phyloP scores from a whole-genome alignment of 1,140 invertebrate genomes.

The Agrypnia vestita region DNA sequence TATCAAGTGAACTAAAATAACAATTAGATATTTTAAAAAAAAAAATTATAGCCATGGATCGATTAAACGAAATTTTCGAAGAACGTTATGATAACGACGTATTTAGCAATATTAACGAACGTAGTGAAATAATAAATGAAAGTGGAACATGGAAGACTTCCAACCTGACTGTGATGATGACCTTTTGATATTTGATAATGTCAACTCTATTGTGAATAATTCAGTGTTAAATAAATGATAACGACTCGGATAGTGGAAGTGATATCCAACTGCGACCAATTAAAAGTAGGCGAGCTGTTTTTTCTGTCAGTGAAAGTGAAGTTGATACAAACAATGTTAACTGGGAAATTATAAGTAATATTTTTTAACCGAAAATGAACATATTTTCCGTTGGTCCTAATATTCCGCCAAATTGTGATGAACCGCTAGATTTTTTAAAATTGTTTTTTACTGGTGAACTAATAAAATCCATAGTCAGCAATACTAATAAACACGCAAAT shows the following conservation, averaged over 20 bases:
- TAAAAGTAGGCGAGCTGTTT: too few species aligned
- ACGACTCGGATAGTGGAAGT: conserved; percentile 5
- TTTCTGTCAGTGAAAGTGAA: too few species aligned
- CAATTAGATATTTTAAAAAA: conserved; percentile 8
- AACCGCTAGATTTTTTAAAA: too few species aligned
- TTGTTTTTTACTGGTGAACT: too few species aligned
- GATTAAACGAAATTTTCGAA: conserved; percentile 9
- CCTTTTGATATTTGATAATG: conserved; percentile 26
- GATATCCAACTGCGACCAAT: too few species aligned
- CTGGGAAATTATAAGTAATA: conserved; percentile 14
- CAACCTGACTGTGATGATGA: neutral
- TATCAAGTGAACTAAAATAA: neutral
- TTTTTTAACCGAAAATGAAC: neutral
- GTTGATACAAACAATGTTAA: conserved; percentile 1
- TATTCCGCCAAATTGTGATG: neutral
- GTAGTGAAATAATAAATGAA: conserved; percentile 25
- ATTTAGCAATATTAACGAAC: too few species aligned
- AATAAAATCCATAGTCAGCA: conserved; percentile 15
- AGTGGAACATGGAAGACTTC: conserved; percentile 15
- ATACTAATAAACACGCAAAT: conserved; percentile 17
- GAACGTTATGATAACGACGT: neutral
- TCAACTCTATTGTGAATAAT: conserved; percentile 27
- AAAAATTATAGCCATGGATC: conserved; percentile 22
- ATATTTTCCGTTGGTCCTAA: conserved; percentile 2
- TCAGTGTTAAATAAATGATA: neutral